These are phyloP conservation scores for Pachliopta kotzebuea DNA, from an alignment of 2,888 invertebrate species.

Conservation along the genomic window DNA sequence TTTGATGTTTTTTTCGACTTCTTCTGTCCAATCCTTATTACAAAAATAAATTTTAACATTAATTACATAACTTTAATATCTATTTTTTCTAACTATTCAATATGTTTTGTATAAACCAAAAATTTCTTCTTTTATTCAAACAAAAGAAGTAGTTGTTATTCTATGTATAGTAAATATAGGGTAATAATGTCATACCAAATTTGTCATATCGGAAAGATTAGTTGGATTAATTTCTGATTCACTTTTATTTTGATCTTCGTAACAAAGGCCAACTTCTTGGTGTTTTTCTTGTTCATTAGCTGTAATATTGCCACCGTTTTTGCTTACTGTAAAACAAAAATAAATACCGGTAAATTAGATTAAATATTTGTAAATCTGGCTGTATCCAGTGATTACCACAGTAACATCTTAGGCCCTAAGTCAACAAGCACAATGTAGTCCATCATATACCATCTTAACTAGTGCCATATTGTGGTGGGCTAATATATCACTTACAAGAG, in stretches of 20 bases:
- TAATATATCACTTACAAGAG: too few species aligned
- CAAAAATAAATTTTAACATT: not conserved
- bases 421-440: too few species aligned
- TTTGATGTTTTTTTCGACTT: constrained; percentile 74
- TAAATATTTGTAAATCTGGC: not conserved
- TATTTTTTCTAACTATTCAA: not conserved
- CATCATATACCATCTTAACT: too few species aligned
- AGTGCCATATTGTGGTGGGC: too few species aligned
- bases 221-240: constrained; percentile 62
- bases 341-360: not conserved
- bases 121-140: too few species aligned
- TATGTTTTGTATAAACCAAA: not conserved
- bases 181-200: constrained; percentile 53
- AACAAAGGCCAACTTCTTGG: constrained; percentile 40
- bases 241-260: constrained; percentile 57
- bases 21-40: constrained; percentile 73
- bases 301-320: constrained; percentile 57
- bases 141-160: too few species aligned
- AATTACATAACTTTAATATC: not conserved
- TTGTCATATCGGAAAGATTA: constrained; percentile 65
- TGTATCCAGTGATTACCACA: too few species aligned
- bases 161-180: too few species aligned
- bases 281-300: constrained; percentile 47
- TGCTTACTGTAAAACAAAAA: constrained; percentile 35
- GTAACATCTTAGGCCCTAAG: too few species aligned